phyloP scores from a whole-genome alignment of 1,140 invertebrate genomes.

The Metaphire vulgaris region DNA sequence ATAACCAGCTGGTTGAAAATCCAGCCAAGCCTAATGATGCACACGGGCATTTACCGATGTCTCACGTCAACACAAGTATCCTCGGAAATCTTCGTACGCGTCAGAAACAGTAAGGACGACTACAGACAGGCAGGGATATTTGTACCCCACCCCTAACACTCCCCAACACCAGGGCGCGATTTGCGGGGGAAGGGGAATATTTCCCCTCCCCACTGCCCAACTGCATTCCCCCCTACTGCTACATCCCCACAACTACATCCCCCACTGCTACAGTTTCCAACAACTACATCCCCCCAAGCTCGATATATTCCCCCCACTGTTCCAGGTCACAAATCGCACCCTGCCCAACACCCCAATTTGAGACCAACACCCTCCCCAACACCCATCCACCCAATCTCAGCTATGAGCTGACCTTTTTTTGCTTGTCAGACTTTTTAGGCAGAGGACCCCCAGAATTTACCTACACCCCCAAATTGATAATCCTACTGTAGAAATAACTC shows the following conservation, averaged over 20 bases:
- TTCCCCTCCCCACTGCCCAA: neutral
- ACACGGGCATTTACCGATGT: constrained; percentile 41
- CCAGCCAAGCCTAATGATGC: constrained; percentile 34
- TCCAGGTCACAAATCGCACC: no score
- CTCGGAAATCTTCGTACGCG: constrained; percentile 36
- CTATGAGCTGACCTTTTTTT: no score
- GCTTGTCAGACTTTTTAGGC: no score
- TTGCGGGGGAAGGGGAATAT: neutral
- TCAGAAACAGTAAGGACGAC: constrained; percentile 37
- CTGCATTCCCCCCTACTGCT: neutral
- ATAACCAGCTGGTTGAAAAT: constrained; percentile 39
- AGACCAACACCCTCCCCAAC: no score
- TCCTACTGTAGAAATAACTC: no score
- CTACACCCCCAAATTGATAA: no score
- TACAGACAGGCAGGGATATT: neutral
- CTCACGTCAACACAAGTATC: constrained; percentile 36
- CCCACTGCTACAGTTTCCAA: neutral
- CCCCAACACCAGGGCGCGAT: no score
- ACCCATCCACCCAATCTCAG: no score
- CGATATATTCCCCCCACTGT: no score
- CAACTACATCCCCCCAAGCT: neutral
- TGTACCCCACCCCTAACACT: no score
- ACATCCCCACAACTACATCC: neutral
- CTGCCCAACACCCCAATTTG: no score
- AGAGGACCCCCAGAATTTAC: no score